These are phyloP conservation scores for Brachirus orientalis DNA, from an alignment of 2,113 vertebrate genomes.

Conservation along the genomic window DNA sequence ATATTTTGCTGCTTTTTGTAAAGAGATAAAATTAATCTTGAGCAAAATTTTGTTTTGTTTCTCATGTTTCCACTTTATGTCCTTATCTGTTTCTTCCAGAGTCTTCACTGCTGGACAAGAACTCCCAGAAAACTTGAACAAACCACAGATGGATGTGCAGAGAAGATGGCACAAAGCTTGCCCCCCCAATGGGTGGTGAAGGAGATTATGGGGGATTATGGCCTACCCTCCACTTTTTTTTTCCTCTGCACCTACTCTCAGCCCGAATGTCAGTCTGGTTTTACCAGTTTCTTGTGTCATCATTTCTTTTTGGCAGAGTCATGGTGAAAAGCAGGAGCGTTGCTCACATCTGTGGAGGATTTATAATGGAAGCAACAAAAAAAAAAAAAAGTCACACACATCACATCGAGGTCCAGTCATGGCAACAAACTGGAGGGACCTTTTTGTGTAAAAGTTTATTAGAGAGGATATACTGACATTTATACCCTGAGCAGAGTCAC, in stretches of 20 bases:
- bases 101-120: no score
- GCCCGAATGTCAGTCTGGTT: background rate
- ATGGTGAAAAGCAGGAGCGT: background rate
- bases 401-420: no score
- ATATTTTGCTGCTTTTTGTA: no score
- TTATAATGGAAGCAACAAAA: background rate
- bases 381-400: no score
- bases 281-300: constrained; percentile 1
- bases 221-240: constrained; percentile 61
- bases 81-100: no score
- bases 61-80: no score
- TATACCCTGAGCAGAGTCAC: background rate
- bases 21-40: no score
- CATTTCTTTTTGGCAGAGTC: background rate
- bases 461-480: no score
- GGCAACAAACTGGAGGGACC: no score
- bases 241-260: constrained; percentile 34
- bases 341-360: background rate
- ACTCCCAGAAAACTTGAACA: constrained; percentile 44
- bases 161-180: constrained; percentile 3
- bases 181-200: constrained; percentile 22
- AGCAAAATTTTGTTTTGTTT: no score
- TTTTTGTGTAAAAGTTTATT: no score
- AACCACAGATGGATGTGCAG: background rate
- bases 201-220: constrained; percentile 62